Conservation (phyloP, 2,797 vertebrate genomes). For the Rachycentron canadum region DNA sequence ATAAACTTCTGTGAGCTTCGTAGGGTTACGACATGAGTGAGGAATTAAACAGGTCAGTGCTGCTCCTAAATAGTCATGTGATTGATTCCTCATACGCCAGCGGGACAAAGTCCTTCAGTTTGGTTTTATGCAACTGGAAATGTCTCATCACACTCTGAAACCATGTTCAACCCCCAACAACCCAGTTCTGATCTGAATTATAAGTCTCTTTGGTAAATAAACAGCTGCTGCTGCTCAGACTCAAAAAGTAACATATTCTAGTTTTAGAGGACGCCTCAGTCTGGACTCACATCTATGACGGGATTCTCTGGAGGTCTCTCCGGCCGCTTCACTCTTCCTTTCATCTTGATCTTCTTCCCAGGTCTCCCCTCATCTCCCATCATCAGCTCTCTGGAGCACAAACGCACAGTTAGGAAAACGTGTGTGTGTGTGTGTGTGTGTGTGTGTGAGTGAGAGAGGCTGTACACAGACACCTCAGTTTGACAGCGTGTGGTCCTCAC, state of each 20-base stretch:
- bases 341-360: constrained; percentile 94
- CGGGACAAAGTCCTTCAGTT: too few species aligned
- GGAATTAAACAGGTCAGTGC: too few species aligned
- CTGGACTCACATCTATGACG: constrained; percentile 92
- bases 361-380: constrained; percentile 96
- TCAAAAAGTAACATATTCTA: too few species aligned
- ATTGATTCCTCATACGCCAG: too few species aligned
- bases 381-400: constrained; percentile 91
- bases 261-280: too few species aligned
- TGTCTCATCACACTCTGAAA: not conserved
- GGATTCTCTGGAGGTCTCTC: constrained; percentile 97
- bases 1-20: too few species aligned
- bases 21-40: too few species aligned
- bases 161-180: not conserved
- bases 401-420: not conserved
- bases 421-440: fast-evolving
- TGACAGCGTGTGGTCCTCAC: constrained; percentile 70
- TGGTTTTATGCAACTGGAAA: not conserved
- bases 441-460: not conserved
- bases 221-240: not conserved
- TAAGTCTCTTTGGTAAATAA: too few species aligned
- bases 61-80: too few species aligned
- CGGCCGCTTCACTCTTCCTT: constrained; percentile 89
- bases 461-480: not conserved
- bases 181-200: not conserved